Conservation (phyloP, 2,113 vertebrate species). For the Periophthalmodon schlosseri region DNA sequence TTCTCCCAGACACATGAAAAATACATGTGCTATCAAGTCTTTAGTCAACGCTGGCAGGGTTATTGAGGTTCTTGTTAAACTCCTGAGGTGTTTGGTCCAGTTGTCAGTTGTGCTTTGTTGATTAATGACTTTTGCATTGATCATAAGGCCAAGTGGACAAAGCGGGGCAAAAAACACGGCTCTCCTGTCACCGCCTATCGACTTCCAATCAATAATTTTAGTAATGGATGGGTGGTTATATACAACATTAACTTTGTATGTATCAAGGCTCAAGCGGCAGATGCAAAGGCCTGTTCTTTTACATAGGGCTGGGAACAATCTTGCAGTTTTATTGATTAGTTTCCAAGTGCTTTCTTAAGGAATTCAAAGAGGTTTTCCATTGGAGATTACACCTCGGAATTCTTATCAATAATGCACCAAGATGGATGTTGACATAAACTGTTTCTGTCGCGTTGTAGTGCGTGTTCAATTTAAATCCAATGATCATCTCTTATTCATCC, state of each 20-base stretch:
- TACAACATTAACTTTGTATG: conserved; percentile 36
- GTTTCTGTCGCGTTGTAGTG: neutral
- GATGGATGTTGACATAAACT: conserved; percentile 14
- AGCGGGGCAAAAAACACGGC: conserved; percentile 41
- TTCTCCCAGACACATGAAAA: conserved; percentile 5
- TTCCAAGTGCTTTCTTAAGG: conserved; percentile 2
- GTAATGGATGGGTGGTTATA: conserved; percentile 53
- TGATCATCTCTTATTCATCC: neutral
- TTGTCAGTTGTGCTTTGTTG: conserved; percentile 62
- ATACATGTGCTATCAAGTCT: neutral
- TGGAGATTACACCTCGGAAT: conserved; percentile 24
- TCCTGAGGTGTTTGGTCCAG: conserved; percentile 44
- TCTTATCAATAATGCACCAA: conserved; percentile 25
- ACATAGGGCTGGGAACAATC: conserved; percentile 18
- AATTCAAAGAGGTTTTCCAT: conserved; percentile 17
- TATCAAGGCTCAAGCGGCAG: conserved; percentile 8
- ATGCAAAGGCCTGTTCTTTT: conserved; percentile 3
- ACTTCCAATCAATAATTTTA: conserved; percentile 55
- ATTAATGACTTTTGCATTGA: conserved; percentile 67
- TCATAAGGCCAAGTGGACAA: conserved; percentile 44
- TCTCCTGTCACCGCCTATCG: conserved; percentile 45
- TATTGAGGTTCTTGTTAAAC: conserved; percentile 54
- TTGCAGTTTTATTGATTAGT: conserved; percentile 38
- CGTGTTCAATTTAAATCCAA: neutral
- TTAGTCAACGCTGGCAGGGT: conserved; percentile 1